phyloP scores from a whole-genome alignment of 1,140 invertebrate species.

The Akabosia matsudoensis region DNA sequence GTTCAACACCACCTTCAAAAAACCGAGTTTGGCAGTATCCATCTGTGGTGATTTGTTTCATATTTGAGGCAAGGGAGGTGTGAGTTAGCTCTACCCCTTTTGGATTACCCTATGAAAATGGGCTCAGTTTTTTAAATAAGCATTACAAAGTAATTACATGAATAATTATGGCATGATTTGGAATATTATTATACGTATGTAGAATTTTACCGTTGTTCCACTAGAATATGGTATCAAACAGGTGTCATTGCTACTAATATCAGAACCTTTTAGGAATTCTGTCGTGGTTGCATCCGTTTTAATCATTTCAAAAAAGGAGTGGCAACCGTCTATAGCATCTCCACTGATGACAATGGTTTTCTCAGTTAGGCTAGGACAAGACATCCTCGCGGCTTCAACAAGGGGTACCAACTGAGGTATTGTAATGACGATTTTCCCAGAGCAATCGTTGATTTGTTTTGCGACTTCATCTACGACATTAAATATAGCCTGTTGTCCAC shows the following conservation, averaged over 20 bases:
- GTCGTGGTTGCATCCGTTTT: background rate
- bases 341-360: constrained; percentile 45
- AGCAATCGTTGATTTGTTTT: constrained; percentile 49
- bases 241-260: background rate
- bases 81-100: constrained; percentile 20
- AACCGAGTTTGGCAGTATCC: background rate
- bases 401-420: constrained; percentile 30
- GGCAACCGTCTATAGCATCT: constrained; percentile 40
- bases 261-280: constrained; percentile 14
- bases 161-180: background rate
- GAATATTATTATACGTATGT: background rate
- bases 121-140: too few relatives aligned
- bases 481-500: too few relatives aligned
- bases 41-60: constrained; percentile 8
- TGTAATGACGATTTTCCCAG: constrained; percentile 49
- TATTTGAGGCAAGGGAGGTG: background rate
- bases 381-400: background rate
- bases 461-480: constrained; percentile 49
- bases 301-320: constrained; percentile 29
- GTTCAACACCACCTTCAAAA: constrained; percentile 12
- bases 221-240: constrained; percentile 37
- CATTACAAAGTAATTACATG: background rate
- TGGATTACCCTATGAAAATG: background rate
- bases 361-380: constrained; percentile 27
- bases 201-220: constrained; percentile 35